Evolutionary conservation across 2,113 vertebrate genomes (phyloP).

Genomic region (Ceyx melanurus): DNA sequence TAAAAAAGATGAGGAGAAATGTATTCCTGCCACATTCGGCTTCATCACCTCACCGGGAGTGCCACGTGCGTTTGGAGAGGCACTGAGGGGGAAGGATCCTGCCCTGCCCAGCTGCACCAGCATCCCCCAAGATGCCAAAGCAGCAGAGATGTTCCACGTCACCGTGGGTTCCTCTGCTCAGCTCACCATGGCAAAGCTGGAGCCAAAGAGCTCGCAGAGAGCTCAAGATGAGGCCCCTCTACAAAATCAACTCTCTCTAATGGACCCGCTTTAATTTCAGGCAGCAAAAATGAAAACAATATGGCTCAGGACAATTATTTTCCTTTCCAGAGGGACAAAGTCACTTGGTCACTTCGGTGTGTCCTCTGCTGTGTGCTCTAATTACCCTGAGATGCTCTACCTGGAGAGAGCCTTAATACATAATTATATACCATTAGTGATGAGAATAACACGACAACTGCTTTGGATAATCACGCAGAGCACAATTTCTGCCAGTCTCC

Average conservation of each 20-base stretch:
- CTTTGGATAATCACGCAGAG: conserved; percentile 44
- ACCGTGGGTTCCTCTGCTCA: fast-evolving
- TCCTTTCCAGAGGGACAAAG: conserved; percentile 36
- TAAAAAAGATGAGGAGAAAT: fast-evolving
- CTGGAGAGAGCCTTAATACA: conserved; percentile 53
- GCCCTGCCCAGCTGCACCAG: background rate
- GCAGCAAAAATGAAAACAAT: conserved; percentile 26
- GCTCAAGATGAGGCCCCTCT: conserved; percentile 15
- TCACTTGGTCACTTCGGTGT: conserved; percentile 11
- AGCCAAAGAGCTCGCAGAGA: conserved; percentile 33
- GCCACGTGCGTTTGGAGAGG: background rate
- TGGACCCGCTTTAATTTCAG: background rate
- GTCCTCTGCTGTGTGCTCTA: conserved; percentile 18
- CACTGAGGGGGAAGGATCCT: background rate
- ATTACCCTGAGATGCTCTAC: conserved; percentile 47
- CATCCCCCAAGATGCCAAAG: background rate
- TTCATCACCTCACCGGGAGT: fast-evolving
- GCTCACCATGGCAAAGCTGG: fast-evolving
- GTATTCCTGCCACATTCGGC: fast-evolving
- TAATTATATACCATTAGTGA: conserved; percentile 41
- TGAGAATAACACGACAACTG: conserved; percentile 49
- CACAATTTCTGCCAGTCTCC: conserved; percentile 60
- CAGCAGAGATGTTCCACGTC: fast-evolving
- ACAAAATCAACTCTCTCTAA: conserved; percentile 21
- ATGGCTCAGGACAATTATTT: conserved; percentile 47